These are phyloP conservation scores for Nesidiocoris tenuis DNA, from an alignment of 2,888 invertebrate species.

Conservation along the genomic window DNA sequence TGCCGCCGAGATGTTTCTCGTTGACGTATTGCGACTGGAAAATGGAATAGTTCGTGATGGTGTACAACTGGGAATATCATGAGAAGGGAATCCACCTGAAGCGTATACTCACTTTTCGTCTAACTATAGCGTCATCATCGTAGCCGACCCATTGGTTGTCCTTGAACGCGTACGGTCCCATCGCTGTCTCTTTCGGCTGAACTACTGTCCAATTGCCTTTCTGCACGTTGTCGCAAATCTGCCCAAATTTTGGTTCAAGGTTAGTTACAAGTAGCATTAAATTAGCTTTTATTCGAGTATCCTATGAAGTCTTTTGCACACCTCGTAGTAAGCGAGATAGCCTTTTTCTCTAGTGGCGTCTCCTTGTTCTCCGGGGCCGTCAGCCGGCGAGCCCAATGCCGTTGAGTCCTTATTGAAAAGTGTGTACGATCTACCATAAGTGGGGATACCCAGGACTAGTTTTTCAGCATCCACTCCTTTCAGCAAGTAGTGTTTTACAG, in stretches of 20 bases:
- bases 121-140: constrained; percentile 66
- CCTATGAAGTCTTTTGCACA: too few relatives aligned
- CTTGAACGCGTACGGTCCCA: constrained; percentile 86
- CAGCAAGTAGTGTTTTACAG: constrained; percentile 77
- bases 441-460: constrained; percentile 81
- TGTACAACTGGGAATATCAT: neutral
- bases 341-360: constrained; percentile 90
- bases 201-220: constrained; percentile 78
- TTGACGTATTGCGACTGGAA: constrained; percentile 76
- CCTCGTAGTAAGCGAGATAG: constrained; percentile 90
- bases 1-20: constrained; percentile 81
- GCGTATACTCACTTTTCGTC: constrained; percentile 55
- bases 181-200: constrained; percentile 74
- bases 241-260: constrained; percentile 42
- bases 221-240: constrained; percentile 83
- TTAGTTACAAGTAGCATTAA: neutral
- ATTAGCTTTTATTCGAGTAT: too few relatives aligned
- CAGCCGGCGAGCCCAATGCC: constrained; percentile 83
- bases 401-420: constrained; percentile 80
- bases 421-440: constrained; percentile 87
- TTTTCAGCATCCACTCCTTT: constrained; percentile 77
- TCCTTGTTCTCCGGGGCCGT: constrained; percentile 87
- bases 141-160: constrained; percentile 93
- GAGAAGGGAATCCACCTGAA: too few relatives aligned
- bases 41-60: neutral